phyloP scores from a whole-genome alignment of 35 echinoderm and acorn worm genomes.

The Eucidaris tribuloides region DNA sequence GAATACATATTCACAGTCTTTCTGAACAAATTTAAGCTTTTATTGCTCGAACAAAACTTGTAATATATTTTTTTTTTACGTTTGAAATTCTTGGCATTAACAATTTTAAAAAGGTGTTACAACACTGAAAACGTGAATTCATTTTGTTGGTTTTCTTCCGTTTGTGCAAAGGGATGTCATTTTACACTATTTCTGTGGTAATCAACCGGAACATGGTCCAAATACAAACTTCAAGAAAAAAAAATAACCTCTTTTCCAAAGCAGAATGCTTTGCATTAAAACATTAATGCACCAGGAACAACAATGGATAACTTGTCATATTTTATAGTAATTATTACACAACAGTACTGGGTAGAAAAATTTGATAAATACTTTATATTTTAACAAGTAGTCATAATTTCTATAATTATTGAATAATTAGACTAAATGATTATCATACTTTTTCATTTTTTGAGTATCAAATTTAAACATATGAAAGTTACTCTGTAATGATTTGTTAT shows the following conservation, averaged over 20 bases:
- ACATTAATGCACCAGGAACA: conserved; percentile 1
- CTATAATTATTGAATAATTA: conserved; percentile 8
- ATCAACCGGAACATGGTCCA: not conserved
- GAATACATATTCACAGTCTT: not conserved
- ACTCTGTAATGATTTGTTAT: conserved; percentile 38
- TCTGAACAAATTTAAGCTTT: conserved; percentile 41
- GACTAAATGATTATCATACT: conserved; percentile 37
- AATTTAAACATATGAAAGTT: conserved; percentile 26
- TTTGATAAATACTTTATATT: conserved; percentile 28
- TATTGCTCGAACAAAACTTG: conserved; percentile 31
- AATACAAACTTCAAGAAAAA: not conserved
- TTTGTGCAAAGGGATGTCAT: conserved; percentile 13
- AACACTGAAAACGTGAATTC: conserved; percentile 28
- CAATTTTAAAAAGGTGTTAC: conserved; percentile 20
- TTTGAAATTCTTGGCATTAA: conserved; percentile 12
- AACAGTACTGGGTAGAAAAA: conserved; percentile 16
- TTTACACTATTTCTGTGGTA: not conserved
- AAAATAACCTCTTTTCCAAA: not conserved
- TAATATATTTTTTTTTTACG: conserved; percentile 22
- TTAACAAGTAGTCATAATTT: conserved; percentile 27
- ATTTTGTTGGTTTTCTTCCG: no score
- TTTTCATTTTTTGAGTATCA: conserved; percentile 35
- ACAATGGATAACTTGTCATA: not conserved
- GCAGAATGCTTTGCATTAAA: not conserved
- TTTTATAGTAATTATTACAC: not conserved